Base-by-base conservation (phyloP, 1,140 invertebrate species). In the Gonioctena quinquepunctata region DNA sequence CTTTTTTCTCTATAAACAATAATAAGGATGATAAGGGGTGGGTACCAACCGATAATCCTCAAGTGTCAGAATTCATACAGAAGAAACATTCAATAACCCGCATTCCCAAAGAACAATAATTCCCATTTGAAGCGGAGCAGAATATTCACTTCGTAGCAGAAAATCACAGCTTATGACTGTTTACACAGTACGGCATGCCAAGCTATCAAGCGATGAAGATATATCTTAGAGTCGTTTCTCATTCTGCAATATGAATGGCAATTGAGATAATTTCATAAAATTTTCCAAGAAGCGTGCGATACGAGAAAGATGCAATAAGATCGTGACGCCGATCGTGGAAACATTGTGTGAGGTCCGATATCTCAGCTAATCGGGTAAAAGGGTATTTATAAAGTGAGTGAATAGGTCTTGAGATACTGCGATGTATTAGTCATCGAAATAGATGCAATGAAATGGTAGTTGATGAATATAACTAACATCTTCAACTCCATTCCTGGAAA, bases 281-380 rank as follows among this genome's bases (percentile, higher is more conserved):
- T 57, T 57, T 57, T 25, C 54, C n/a, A 6, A 57, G 25, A 57
- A 57, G 25, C 52, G 54, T 22, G 54, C 54, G 19, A 57, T 57
- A 57, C 13, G 21, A 57, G 2, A 11, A 23, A 25, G 54, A 22
- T 23, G 11, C 54, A 22, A 42, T 42, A 23, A 57, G 54, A 25
- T 57, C 54, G 54, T 22, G 54, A 21, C 13, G 22, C 22, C 2
- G 19, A 22, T 57, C 54, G 16, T 25, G 19, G 25, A 57, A 57
- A 21, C 54, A 57, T 23, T 21, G 54, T 57, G 54, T 57, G 54
- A 13, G 54, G 54, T 57, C 52, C 19, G 33, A 42, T 13, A 42
- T 42, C 33, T 3, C 33, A 42, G 13, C 33, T 42, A 42, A 42
- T 42, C 33, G 33, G 33, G 33, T 42, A 42, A 42, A 42, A 42